A percentile compares a stretch with the other conserved stretches of the same genome.
These are phyloP conservation scores for Myotis planiceps DNA, from an alignment of 2,797 vertebrate species.

Conservation along the genomic window DNA sequence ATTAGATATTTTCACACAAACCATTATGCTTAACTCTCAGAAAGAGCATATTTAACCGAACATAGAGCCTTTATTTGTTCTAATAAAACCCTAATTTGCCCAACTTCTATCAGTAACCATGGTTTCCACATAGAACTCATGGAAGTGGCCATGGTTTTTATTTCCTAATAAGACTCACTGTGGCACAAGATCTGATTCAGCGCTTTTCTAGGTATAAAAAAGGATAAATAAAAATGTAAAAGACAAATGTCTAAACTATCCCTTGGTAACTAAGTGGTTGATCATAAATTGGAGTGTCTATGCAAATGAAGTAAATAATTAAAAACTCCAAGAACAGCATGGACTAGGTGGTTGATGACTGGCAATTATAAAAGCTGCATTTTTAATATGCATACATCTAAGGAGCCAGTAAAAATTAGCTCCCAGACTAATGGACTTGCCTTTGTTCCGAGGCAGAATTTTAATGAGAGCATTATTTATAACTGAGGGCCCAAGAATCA, in stretches of 20 bases:
- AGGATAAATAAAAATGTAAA: constrained; percentile 85
- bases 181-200: constrained; percentile 54
- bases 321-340: constrained; percentile 88
- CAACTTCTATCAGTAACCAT: constrained; percentile 47
- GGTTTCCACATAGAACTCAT: constrained; percentile 31
- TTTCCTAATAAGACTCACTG: constrained; percentile 53
- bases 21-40: neutral
- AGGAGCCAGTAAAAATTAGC: constrained; percentile 89
- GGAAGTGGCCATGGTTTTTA: neutral
- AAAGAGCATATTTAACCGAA: constrained; percentile 29
- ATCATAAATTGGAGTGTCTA: constrained; percentile 89
- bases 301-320: constrained; percentile 92
- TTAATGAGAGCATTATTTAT: constrained; percentile 91
- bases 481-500: constrained; percentile 82
- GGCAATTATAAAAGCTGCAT: constrained; percentile 90
- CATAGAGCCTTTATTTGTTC: neutral
- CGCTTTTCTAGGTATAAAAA: constrained; percentile 73
- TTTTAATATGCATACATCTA: constrained; percentile 90
- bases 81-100: constrained; percentile 51
- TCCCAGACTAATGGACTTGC: constrained; percentile 90
- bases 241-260: constrained; percentile 86
- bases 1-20: constrained; percentile 56
- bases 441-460: constrained; percentile 88
- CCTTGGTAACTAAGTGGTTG: constrained; percentile 86
- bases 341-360: constrained; percentile 90